These are phyloP conservation scores for Graptemys geographica DNA, from an alignment of 2,797 vertebrate species.

Conservation along the genomic window DNA sequence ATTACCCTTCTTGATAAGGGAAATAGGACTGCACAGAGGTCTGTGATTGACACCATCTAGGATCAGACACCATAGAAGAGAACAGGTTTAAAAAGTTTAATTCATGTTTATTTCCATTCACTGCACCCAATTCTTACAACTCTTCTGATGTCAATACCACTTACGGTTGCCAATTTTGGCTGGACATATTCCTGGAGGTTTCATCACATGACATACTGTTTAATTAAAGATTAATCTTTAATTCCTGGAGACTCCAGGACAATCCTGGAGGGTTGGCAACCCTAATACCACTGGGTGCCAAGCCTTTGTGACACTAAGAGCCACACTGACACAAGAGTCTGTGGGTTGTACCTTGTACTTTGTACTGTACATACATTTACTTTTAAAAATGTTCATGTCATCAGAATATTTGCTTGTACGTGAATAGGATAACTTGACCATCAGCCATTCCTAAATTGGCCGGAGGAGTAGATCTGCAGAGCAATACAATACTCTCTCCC, in stretches of 20 bases:
- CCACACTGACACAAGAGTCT: not conserved
- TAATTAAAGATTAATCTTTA: no score
- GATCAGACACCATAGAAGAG: not conserved
- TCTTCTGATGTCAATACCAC: conserved; percentile 10
- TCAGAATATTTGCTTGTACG: not conserved
- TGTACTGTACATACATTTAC: not conserved
- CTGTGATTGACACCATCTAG: not conserved
- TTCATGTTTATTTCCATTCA: not conserved
- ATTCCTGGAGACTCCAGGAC: no score
- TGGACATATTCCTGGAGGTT: no score
- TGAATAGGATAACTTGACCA: conserved; percentile 1
- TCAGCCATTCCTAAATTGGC: not conserved
- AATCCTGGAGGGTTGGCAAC: no score
- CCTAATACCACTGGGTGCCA: not conserved
- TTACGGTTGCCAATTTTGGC: not conserved
- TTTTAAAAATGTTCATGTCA: not conserved
- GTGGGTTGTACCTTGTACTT: not conserved
- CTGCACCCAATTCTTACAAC: not conserved
- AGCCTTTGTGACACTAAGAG: not conserved
- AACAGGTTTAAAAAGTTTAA: conserved; percentile 4
- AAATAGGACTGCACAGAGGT: not conserved
- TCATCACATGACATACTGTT: no score
- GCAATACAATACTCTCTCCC: not conserved
- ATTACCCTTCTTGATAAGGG: not conserved
- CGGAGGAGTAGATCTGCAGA: not conserved